Evolutionary conservation across 2,797 vertebrate genomes (phyloP), one percentile per base, ranked within the genome.

Genomic region (Urosaurus nigricauda): DNA sequence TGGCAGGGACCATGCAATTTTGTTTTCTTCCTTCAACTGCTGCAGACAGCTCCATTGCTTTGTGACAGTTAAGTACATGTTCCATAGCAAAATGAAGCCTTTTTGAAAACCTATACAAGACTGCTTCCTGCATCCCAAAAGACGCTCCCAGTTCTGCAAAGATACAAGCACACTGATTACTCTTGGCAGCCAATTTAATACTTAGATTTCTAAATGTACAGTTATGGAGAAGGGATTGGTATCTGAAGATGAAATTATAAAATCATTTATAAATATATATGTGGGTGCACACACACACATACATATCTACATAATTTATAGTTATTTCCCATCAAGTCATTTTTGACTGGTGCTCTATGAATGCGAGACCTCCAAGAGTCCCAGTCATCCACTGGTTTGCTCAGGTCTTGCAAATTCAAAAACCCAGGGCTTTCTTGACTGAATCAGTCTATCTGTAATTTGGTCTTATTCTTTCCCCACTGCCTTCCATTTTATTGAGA

Each of bases 21-120:
- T 93, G 70, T 37, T 88, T 91, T 58, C 37, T 29, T 92, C 83
- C 79, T 90, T 89, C 83, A 78, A 51, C 90, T 87, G 89, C 79
- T n/a, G 71, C 68, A 68, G 14, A n/a, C 32, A 7, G 43, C 65
- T 86, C 1, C 29, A n/a, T 75, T 80, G 84, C 5, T 1, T 85
- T 81, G 80, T 82, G 58, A 87, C 60, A 74, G 21, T 75, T 43
- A 89, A 93, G 89, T 71, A 73, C 60, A 79, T 43, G 51, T 84
- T 51, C 65, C 77, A 75, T 63, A 89, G 71, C 43, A 1, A 86
- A 92, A 91, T 5, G 53, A 85, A 40, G 53, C 24, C 4, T 6
- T 91, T 79, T 56, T 87, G 56, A 88, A 65, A 92, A 89, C 5
- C 47, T 12, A 17, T 84, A 81, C 16, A 24, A 74, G 16, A 80